Conservation (phyloP, 2,797 vertebrate species). For the Calcarius lapponicus region DNA sequence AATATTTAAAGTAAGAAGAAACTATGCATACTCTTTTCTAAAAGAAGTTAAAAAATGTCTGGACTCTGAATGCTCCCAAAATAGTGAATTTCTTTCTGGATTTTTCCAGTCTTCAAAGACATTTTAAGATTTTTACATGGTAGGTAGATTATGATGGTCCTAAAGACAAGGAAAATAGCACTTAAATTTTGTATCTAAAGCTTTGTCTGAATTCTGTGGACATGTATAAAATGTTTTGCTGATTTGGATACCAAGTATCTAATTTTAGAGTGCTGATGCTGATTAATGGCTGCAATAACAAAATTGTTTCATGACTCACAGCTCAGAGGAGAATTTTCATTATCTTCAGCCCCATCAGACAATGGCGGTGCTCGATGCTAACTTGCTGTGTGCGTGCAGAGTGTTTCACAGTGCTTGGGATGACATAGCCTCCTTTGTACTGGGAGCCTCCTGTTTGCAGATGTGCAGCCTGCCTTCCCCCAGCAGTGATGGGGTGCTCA, state of each 20-base stretch:
- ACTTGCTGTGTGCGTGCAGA: neutral
- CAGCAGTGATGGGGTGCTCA: neutral
- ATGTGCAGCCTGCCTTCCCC: neutral
- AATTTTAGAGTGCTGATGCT: slow-evolving; percentile 25
- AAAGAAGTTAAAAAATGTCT: neutral
- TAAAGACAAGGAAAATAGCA: slow-evolving; percentile 11
- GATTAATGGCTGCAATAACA: neutral
- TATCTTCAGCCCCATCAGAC: neutral
- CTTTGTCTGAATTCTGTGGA: neutral
- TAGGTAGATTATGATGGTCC: neutral
- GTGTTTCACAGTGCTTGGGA: neutral
- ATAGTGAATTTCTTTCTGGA: neutral
- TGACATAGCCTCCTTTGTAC: neutral
- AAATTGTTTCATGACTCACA: slow-evolving; percentile 7
- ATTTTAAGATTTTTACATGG: neutral
- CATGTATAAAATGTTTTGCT: neutral
- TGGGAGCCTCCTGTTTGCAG: neutral
- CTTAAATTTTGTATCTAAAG: neutral
- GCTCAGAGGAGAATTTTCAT: neutral
- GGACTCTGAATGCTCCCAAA: neutral
- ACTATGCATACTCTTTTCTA: neutral
- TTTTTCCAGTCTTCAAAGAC: neutral
- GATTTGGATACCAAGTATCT: neutral
- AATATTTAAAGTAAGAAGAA: neutral
- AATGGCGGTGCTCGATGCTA: accelerated